Evolutionary conservation across 2,888 invertebrate species (phyloP).

Genomic region (Caenorhabditis angaria): DNA sequence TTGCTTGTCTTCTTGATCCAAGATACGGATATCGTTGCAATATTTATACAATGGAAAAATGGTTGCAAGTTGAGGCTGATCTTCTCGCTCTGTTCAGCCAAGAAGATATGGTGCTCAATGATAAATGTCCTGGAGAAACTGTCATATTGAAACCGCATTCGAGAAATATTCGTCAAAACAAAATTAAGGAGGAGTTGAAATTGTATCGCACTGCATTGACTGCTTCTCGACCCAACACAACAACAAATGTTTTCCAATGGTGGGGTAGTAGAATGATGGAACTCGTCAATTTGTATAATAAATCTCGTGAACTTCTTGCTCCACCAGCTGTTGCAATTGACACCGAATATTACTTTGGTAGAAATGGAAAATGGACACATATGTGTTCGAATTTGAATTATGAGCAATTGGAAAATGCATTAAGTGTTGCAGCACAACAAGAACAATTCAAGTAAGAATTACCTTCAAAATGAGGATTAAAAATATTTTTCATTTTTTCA

Average conservation of each 20-base stretch:
- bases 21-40: conserved; percentile 8
- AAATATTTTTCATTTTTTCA: background rate
- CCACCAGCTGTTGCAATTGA: conserved; percentile 25
- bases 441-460: conserved; percentile 8
- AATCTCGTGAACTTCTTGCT: conserved; percentile 23
- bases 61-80: conserved; percentile 7
- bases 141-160: background rate
- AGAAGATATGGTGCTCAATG: background rate
- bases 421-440: conserved; percentile 10
- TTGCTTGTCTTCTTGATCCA: conserved; percentile 23
- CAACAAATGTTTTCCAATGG: conserved; percentile 12
- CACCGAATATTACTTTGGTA: conserved; percentile 10
- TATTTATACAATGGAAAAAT: background rate
- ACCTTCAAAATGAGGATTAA: background rate
- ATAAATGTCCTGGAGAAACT: conserved; percentile 1
- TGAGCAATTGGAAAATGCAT: conserved; percentile 9
- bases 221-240: conserved; percentile 9
- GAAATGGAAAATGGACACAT: conserved; percentile 21
- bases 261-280: conserved; percentile 14
- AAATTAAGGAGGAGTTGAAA: conserved; percentile 8
- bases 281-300: conserved; percentile 8
- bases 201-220: conserved; percentile 7
- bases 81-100: conserved; percentile 1
- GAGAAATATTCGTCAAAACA: background rate
- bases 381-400: background rate